Percentiles rank a stretch among this genome's conserved stretches.
phyloP scores from a whole-genome alignment of 2,888 invertebrate genomes.

The Notodonta dromedarius region DNA sequence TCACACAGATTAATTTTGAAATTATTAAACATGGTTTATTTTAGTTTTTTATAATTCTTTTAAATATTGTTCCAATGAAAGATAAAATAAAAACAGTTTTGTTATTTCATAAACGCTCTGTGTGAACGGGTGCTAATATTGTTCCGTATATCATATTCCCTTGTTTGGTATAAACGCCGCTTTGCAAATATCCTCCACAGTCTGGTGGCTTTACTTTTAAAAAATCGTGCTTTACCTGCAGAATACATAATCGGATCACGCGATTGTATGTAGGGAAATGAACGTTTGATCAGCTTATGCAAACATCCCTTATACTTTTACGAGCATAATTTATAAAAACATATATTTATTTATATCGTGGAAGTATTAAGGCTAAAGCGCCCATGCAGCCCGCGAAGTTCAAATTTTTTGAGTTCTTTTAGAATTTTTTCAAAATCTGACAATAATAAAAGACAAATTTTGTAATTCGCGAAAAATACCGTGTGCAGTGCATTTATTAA shows the following conservation, averaged over 20 bases:
- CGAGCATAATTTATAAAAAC: slow-evolving; percentile 34
- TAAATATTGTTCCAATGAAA: no score
- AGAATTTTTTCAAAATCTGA: no score
- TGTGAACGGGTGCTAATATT: slow-evolving; percentile 17
- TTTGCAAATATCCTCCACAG: slow-evolving; percentile 58
- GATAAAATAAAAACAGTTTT: no score
- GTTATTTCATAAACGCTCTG: not conserved
- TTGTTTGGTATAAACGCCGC: slow-evolving; percentile 56
- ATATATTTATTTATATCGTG: slow-evolving; percentile 14
- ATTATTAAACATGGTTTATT: no score
- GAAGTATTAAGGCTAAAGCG: no score
- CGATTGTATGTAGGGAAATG: slow-evolving; percentile 58
- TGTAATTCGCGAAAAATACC: no score
- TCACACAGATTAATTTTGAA: no score
- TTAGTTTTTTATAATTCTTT: no score
- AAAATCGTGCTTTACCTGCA: slow-evolving; percentile 53
- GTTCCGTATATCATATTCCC: slow-evolving; percentile 46
- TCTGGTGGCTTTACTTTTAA: slow-evolving; percentile 53
- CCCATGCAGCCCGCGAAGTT: no score
- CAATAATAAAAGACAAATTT: no score
- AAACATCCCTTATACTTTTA: slow-evolving; percentile 29
- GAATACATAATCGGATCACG: slow-evolving; percentile 63
- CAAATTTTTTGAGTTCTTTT: no score
- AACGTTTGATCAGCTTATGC: slow-evolving; percentile 49
- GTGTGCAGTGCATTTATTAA: no score